Evolutionary conservation across 2,113 vertebrate species (phyloP), one percentile per base, ranked within the genome.

Genomic region (Charadrius vociferus): DNA sequence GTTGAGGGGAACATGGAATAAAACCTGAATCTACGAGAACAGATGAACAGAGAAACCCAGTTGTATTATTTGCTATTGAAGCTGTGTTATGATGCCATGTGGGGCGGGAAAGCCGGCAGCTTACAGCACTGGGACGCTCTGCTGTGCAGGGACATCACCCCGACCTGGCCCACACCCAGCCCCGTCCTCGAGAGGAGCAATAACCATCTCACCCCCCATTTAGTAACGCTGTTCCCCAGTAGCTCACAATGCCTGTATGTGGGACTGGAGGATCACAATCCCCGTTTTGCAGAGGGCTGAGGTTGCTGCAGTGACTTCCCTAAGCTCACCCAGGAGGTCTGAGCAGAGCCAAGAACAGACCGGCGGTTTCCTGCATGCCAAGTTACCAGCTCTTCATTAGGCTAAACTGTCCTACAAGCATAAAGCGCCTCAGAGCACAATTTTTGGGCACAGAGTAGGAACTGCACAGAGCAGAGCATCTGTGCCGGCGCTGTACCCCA

Each of bases 331-430:
- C 56, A 39, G 56, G 91, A 86, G 94, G 65, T 8, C 73, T 72
- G 61, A 41, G 65, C 56, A 36, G 86, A 91, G 94, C 93, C 96
- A 96, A 81, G 77, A 93, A 22, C 89, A 93, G 89, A 86, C 47
- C 3, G 4, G 47, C 29, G 77, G 83, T 89, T 87, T 95, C 61
- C 84, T 63, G 47, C 0, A 0, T 55, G 89, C 95, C 93, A 96
- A 81, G 83, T 45, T 79, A 93, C 86, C 80, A 94, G 89, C 83
- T 91, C 91, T 37, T 12, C 89, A 63, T 95, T 71, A 95, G 68
- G 52, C 86, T 96, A 92, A 97, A 96, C 93, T 94, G 81, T 87
- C 96, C 92, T 94, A 96, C 96, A 92, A 96, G 96, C 92, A 70
- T 34, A 80, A 92, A 93, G 90, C 9, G 79, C 95, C 88, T 96